Evolutionary conservation across 2,888 invertebrate species (phyloP), one percentile per base, ranked within the genome.

Genomic region (Ctena decussata): DNA sequence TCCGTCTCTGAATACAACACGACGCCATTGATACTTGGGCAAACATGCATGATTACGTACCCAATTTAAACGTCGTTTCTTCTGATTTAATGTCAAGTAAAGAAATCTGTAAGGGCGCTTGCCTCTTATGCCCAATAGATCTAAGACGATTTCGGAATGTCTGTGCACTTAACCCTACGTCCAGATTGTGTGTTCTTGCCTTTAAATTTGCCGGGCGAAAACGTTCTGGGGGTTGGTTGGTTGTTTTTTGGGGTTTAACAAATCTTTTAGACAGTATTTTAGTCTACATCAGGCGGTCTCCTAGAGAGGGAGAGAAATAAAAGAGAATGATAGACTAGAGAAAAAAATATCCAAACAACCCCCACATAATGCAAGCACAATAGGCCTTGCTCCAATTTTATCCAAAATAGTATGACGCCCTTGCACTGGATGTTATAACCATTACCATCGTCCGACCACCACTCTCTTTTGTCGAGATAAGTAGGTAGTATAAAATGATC

Each of bases 1-100:
- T 60, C 82, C 82, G 18, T 82, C 82, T 24, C 69, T 78, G 75
- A 74, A 85, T 74, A 49, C 71, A 1, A 85, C 77, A 8, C 21
- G 44, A 24, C 60, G 44, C 41, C 79, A 46, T 21, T 24, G 30
- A 74, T 37, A 35, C 5, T 35, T n/a, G 57, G 69, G 32, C 80
- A 69, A 69, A 49, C 73, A n/a, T 65, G 37, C 8, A 27, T 72
- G 82, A 44, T 15, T 35, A 37, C 72, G 77, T 60, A 27, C 37
- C 69, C 77, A 76, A 71, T 49, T 37, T n/a, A 15, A 41, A n/a
- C 71, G 77, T 39, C 35, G n/a, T 30, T 41, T 70, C 12, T 72
- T 46, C n/a, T 82, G 82, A 24, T 49, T 60, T 24, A n/a, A 8
- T n/a, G 46, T 75, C 24, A 75, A 44, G 35, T 44, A 44, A 35